A percentile compares a stretch with the other conserved stretches of the same genome.
Conservation (phyloP, 2,113 vertebrate species). For the Solenodon paradoxus region DNA sequence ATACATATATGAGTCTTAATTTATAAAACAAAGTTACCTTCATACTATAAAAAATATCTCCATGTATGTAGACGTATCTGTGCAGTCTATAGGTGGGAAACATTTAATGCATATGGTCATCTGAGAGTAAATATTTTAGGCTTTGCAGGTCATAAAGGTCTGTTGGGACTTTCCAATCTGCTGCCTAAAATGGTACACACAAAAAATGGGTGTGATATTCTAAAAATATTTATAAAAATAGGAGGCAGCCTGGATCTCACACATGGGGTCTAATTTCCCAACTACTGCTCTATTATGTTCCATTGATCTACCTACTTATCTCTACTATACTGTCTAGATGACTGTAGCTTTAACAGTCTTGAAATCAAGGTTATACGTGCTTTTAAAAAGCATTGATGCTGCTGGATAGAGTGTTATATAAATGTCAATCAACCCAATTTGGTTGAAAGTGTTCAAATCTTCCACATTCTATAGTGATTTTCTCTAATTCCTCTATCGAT, state of each 20-base stretch:
- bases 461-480: not conserved
- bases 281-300: not conserved
- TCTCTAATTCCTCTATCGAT: not conserved
- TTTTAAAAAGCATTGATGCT: not conserved
- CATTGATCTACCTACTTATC: not conserved
- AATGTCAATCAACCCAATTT: too few relatives aligned
- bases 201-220: not conserved
- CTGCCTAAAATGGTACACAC: too few relatives aligned
- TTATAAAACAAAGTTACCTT: too few relatives aligned
- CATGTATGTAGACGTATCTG: too few relatives aligned
- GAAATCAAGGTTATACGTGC: not conserved
- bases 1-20: too few relatives aligned
- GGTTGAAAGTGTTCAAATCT: not conserved
- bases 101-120: not conserved
- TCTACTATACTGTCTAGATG: not conserved
- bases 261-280: not conserved
- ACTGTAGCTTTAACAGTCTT: not conserved
- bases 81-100: too few relatives aligned
- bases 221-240: not conserved
- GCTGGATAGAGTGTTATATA: not conserved
- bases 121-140: not conserved
- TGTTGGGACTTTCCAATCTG: not conserved
- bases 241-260: not conserved
- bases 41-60: too few relatives aligned
- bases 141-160: not conserved